Percentiles rank a stretch among this genome's conserved stretches.
phyloP scores from a whole-genome alignment of 2,797 vertebrate genomes.

The Takifugu rubripes region DNA sequence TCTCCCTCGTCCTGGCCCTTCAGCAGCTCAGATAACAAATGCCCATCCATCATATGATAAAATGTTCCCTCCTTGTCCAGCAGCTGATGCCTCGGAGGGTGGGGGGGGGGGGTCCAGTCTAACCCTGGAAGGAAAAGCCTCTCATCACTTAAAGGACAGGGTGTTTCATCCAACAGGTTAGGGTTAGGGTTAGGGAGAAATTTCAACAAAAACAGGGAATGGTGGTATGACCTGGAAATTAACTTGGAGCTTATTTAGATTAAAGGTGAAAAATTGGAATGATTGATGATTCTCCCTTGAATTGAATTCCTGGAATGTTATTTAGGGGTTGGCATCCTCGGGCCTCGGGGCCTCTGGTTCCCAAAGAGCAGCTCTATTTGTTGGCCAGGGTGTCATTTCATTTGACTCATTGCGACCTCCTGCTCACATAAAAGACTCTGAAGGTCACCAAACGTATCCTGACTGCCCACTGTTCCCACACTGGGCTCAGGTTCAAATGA shows the following conservation, averaged over 20 bases:
- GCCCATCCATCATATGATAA: conserved; percentile 31
- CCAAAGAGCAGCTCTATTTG: no score
- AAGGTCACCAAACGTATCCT: no score
- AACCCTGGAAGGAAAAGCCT: conserved; percentile 9
- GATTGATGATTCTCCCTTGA: neutral
- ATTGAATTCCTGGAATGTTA: neutral
- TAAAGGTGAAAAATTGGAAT: no score
- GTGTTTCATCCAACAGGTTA: neutral
- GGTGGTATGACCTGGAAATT: neutral
- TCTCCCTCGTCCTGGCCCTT: conserved; percentile 25
- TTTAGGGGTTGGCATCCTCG: no score
- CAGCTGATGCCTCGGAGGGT: no score
- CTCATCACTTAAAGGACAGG: neutral
- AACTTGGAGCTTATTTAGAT: neutral
- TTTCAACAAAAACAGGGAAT: neutral
- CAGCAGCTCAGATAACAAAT: conserved; percentile 34
- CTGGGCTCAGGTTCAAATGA: no score
- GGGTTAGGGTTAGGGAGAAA: neutral
- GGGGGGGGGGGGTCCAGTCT: no score
- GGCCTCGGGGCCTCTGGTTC: no score
- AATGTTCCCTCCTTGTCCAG: neutral
- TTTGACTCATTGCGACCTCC: no score
- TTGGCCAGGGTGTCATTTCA: no score
- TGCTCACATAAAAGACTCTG: no score
- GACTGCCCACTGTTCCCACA: no score